Evolutionary conservation across 2,113 vertebrate genomes (phyloP), one percentile per base, ranked within the genome.

Genomic region (Gobiocypris rarus): DNA sequence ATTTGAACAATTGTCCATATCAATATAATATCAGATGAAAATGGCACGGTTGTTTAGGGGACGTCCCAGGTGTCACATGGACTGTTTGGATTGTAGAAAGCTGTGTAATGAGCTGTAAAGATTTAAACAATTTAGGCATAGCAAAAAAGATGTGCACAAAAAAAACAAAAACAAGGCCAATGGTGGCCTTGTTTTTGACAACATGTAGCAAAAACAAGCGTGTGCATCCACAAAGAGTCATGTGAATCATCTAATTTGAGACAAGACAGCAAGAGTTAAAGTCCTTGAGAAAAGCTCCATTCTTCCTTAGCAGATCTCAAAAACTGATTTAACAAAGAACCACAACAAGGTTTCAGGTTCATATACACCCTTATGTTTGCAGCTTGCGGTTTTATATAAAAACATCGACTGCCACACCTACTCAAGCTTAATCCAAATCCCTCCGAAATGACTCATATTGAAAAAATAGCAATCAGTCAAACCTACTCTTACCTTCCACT

Each of bases 401-500:
- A 78, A 14, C 31, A 15, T 10, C 2, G 38, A 78, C 56, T n/a
- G 59, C 17, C 59, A 67, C 41, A 80, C 59, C 41, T 79, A 80
- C 59, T 45, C 34, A 9, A 61, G 38, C 24, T 13, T 80, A 80
- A 67, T 15, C 76, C 76, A 63, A 63, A 79, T 45, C 56, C 38
- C 26, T 59, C 26, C 24, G 3, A 31, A 34, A 59, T 26, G 15
- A 67, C 41, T 22, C 17, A 4, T 9, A 28, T 26, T 48, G 17
- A 61, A 61, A 38, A 63, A 43, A 45, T 3, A 79, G 24, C n/a
- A 22, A 48, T 45, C 41, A 41, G 4, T 24, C 13, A 1, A 45
- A n/a, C n/a, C n/a, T n/a, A n/a, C n/a, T n/a, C n/a, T 86, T 92
- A 92, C 1, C 89, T 84, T 91, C 41, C 86, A 1, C 45, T 14